Percentiles rank a stretch among this genome's conserved stretches.
These are phyloP conservation scores for Nothocercus nigrocapillus DNA, from an alignment of 2,113 vertebrate species.

Conservation along the genomic window DNA sequence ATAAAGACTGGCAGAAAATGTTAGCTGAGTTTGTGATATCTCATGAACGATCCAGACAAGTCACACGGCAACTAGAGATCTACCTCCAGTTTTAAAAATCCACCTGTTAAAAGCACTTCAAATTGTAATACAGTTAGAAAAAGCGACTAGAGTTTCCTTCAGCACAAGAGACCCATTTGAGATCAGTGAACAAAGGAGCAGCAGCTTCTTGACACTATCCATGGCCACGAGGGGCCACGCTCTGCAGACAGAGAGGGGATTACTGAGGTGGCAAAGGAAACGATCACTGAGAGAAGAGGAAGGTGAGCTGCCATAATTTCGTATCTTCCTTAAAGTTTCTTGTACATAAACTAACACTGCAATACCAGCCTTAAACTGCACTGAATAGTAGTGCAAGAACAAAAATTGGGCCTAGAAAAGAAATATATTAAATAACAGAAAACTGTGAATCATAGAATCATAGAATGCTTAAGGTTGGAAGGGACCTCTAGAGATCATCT, in stretches of 20 bases:
- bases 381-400: background rate
- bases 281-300: background rate
- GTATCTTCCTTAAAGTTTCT: background rate
- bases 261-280: background rate
- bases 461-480: no score
- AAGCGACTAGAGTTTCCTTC: background rate
- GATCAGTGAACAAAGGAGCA: background rate
- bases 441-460: background rate
- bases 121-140: background rate
- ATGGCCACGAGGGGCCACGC: background rate
- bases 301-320: rapidly evolving
- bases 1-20: background rate
- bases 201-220: background rate
- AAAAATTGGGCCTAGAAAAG: background rate
- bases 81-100: background rate
- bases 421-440: background rate
- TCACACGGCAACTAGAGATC: background rate
- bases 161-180: background rate
- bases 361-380: background rate
- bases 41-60: background rate
- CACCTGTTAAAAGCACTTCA: background rate
- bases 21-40: background rate
- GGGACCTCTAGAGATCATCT: no score
- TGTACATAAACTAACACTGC: background rate
- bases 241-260: background rate